Percentiles rank a stretch among this genome's conserved stretches.
Conservation (phyloP, 2,113 vertebrate species). For the Sclerurus mexicanus region DNA sequence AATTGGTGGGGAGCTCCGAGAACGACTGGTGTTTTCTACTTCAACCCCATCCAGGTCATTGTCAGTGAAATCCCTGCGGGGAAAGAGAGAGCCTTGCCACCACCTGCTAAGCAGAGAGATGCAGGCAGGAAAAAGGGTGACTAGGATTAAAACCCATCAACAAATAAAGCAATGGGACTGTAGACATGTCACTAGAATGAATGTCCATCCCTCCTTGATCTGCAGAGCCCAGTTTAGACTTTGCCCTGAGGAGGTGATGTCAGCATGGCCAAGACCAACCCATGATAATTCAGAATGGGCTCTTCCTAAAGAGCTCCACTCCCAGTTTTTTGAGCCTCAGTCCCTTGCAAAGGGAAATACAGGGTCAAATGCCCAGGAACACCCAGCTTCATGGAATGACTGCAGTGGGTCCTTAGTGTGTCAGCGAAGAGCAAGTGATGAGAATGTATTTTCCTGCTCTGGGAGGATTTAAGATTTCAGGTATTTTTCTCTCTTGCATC, state of each 20-base stretch:
- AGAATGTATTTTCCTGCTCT: background rate
- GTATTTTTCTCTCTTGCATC: background rate
- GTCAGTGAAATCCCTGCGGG: constrained; percentile 81
- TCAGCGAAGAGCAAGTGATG: background rate
- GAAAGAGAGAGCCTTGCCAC: background rate
- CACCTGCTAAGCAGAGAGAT: background rate
- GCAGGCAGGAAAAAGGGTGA: background rate
- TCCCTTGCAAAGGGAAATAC: background rate
- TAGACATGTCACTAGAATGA: background rate
- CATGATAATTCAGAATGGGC: background rate
- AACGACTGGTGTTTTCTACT: constrained; percentile 73
- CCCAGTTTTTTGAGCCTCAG: background rate
- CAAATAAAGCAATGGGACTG: background rate
- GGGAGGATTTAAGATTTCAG: background rate
- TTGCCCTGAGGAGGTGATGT: background rate
- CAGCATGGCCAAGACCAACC: background rate
- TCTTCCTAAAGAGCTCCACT: background rate
- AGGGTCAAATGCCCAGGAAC: background rate
- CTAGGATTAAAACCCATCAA: background rate
- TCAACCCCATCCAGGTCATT: constrained; percentile 84
- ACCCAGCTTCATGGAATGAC: background rate
- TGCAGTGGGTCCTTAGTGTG: background rate
- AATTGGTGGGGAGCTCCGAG: constrained; percentile 67
- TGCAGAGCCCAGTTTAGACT: background rate
- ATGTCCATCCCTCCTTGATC: background rate